Conservation (phyloP, 2,113 vertebrate genomes). For the Baryphthengus martii region DNA sequence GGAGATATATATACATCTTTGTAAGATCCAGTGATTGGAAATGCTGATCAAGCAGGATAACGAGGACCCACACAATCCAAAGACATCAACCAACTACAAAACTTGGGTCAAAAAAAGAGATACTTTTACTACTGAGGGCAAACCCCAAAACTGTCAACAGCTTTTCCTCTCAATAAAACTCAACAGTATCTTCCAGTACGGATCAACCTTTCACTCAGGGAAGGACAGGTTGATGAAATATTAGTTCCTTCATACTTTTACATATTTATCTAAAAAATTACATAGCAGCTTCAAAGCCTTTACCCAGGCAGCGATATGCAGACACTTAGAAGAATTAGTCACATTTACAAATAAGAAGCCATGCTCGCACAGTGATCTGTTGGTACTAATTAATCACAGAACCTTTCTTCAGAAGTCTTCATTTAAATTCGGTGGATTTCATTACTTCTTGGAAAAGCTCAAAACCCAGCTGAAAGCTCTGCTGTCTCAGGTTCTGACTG, state of each 20-base stretch:
- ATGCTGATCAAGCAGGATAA: not conserved
- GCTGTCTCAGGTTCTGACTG: not conserved
- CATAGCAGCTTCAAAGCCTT: not conserved
- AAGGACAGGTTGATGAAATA: not conserved
- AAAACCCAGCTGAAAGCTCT: not conserved
- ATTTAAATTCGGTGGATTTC: not conserved
- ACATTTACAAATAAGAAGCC: not conserved
- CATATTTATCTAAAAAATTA: not conserved
- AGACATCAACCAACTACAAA: not conserved
- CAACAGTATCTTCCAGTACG: not conserved
- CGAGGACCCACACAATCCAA: not conserved
- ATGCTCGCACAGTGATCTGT: not conserved
- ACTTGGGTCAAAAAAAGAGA: fast-evolving
- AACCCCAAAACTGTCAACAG: not conserved
- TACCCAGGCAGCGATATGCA: not conserved
- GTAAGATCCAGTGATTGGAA: not conserved
- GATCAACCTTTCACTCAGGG: not conserved
- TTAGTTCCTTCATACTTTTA: not conserved
- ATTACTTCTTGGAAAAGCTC: not conserved
- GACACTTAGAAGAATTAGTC: not conserved
- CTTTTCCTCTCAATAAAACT: not conserved
- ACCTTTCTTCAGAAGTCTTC: not conserved
- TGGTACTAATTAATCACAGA: not conserved
- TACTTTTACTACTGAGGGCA: not conserved
- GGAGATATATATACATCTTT: not conserved